Evolutionary conservation across 2,797 vertebrate species (phyloP).

Genomic region (Poecilia gillii): DNA sequence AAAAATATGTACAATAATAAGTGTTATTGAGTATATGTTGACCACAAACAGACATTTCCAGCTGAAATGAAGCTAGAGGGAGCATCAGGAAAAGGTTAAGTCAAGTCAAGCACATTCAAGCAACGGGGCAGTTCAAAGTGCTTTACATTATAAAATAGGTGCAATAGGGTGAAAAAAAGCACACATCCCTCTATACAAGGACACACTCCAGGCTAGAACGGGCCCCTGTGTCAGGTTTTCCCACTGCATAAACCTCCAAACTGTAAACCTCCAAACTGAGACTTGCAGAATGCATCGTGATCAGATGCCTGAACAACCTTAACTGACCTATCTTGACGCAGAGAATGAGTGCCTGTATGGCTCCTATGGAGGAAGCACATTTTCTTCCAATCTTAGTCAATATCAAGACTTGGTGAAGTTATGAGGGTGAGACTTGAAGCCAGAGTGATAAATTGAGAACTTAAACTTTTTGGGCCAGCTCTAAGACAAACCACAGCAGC

Average conservation of each 20-base stretch:
- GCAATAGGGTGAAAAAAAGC: background rate
- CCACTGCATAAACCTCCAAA: background rate
- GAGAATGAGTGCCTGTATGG: background rate
- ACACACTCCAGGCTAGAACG: background rate
- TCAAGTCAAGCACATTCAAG: background rate
- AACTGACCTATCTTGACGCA: background rate
- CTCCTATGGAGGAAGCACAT: background rate
- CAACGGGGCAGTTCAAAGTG: background rate
- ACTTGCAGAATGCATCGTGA: background rate
- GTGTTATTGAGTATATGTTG: background rate
- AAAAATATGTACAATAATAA: background rate
- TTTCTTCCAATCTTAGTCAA: background rate
- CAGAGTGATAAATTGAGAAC: background rate
- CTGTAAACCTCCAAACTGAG: background rate
- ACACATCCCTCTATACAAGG: background rate
- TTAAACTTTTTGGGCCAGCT: background rate
- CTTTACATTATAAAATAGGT: background rate
- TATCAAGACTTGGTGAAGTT: background rate
- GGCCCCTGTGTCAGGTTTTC: background rate
- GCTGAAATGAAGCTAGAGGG: background rate
- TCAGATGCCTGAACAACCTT: background rate
- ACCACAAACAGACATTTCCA: background rate
- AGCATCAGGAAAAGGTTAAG: background rate
- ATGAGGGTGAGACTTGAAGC: background rate
- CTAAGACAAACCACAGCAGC: background rate